Evolutionary conservation across 2,888 invertebrate species (phyloP), one percentile per base, ranked within the genome.

Genomic region (Netelia inedita): DNA sequence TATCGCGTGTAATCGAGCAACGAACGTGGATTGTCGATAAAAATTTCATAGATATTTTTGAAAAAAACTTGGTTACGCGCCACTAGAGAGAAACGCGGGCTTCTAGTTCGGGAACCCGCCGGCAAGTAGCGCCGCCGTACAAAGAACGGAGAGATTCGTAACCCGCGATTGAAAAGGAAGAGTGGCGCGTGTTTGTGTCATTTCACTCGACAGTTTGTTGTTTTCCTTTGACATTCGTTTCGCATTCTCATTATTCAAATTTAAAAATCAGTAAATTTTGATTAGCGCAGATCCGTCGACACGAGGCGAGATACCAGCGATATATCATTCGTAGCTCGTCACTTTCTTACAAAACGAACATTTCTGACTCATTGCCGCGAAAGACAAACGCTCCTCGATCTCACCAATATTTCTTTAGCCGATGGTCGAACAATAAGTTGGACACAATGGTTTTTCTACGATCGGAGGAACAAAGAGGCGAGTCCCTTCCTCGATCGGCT

Each of bases 381-480:
- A 10, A 55, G 41, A 57, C 46, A 59, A 46, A 9, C 23, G 14
- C 55, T 23, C 19, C 55, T 23, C 19, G 9, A 11, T 21, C 76
- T 21, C 41, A 43, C 53, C 11, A 19, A 41, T 21, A 23, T 75
- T 23, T 23, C 53, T 75, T 43, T 75, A 21, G 43, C 55, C 66
- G 6, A 43, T n/a, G 50, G 16, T 61, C 57, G 19, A 66, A 68
- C 76, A 59, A 68, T 76, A 28, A 55, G 21, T 16, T 43, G 10
- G 66, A 76, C 66, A 68, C 76, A 76, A 76, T 59, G 66, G 55
- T 46, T 46, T n/a, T 57, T 28, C 66, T 43, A 21, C 53, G 35
- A 76, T 57, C 43, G 57, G 66, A 35, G 43, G 57, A 76, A 76
- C 66, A 76, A 76, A 14, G 46, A 46, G 3, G 14, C 46, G 2